Evolutionary conservation across 2,113 vertebrate species (phyloP).

Genomic region (Dipodomys stephensi): DNA sequence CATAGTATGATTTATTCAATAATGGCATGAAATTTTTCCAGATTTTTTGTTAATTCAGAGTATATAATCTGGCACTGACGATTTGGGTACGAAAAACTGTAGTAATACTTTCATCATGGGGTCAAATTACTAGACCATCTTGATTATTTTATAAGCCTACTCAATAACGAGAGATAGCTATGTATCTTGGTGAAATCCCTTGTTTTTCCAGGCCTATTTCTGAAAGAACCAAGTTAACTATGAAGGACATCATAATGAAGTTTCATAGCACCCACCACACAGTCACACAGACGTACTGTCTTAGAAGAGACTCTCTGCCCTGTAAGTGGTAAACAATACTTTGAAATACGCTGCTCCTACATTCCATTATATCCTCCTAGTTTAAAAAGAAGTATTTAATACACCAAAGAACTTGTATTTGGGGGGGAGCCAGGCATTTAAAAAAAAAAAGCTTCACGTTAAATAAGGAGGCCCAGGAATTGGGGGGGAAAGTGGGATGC

Average conservation of each 20-base stretch:
- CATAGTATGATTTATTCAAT: slow-evolving; percentile 21
- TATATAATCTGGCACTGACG: slow-evolving; percentile 8
- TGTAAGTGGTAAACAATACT: slow-evolving; percentile 53
- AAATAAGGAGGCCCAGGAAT: not conserved
- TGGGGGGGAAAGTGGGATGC: not conserved
- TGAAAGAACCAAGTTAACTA: slow-evolving; percentile 54
- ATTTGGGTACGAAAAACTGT: not conserved
- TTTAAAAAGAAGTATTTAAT: slow-evolving; percentile 37
- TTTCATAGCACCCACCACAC: slow-evolving; percentile 43
- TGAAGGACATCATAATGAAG: slow-evolving; percentile 71
- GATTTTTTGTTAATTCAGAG: slow-evolving; percentile 25
- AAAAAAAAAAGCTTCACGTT: slow-evolving; percentile 3
- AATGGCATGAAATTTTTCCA: slow-evolving; percentile 8
- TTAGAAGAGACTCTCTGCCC: slow-evolving; percentile 10
- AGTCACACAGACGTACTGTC: slow-evolving; percentile 70
- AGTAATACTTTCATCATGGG: not conserved
- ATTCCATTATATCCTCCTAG: not conserved
- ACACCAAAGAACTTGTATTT: slow-evolving; percentile 20
- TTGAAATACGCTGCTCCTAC: slow-evolving; percentile 43
- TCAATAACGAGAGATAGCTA: not conserved
- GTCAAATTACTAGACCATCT: not conserved
- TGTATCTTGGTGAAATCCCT: slow-evolving; percentile 13
- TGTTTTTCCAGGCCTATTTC: slow-evolving; percentile 20
- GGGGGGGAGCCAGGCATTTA: not conserved
- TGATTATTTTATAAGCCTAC: not conserved